Conservation (phyloP, 2,113 vertebrate genomes). For the Oncorhynchus kisutch region DNA sequence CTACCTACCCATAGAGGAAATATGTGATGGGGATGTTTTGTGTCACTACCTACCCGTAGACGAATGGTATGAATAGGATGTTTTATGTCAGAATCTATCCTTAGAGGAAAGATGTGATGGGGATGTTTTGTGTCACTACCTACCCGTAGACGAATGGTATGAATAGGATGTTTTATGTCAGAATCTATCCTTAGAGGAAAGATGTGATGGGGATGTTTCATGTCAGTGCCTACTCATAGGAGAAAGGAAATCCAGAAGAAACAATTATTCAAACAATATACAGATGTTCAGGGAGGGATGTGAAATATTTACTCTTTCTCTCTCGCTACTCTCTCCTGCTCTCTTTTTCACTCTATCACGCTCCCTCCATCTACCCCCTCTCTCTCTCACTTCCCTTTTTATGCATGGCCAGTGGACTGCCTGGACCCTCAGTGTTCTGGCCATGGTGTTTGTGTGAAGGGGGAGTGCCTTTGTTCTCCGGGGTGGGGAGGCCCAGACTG, state of each 20-base stretch:
- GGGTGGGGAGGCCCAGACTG: constrained; percentile 92
- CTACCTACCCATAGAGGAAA: too few relatives aligned
- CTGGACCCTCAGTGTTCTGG: constrained; percentile 87
- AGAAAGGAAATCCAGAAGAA: too few relatives aligned
- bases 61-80: too few relatives aligned
- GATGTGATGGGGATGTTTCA: neutral
- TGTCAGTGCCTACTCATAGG: neutral
- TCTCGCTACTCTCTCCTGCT: constrained; percentile 18
- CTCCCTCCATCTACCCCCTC: neutral
- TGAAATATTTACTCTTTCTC: neutral
- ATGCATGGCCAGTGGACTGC: constrained; percentile 84
- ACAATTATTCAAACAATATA: too few relatives aligned
- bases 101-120: too few relatives aligned
- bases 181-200: too few relatives aligned
- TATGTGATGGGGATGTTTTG: too few relatives aligned
- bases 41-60: too few relatives aligned
- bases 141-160: too few relatives aligned
- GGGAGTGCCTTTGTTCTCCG: constrained; percentile 88
- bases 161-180: too few relatives aligned
- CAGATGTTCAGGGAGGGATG: neutral
- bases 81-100: too few relatives aligned
- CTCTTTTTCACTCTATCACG: neutral
- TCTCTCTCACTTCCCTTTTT: neutral
- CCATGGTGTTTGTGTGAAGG: constrained; percentile 90
- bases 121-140: too few relatives aligned